These are phyloP conservation scores for Bembecia ichneumoniformis DNA, from an alignment of 2,888 invertebrate genomes.

Conservation along the genomic window DNA sequence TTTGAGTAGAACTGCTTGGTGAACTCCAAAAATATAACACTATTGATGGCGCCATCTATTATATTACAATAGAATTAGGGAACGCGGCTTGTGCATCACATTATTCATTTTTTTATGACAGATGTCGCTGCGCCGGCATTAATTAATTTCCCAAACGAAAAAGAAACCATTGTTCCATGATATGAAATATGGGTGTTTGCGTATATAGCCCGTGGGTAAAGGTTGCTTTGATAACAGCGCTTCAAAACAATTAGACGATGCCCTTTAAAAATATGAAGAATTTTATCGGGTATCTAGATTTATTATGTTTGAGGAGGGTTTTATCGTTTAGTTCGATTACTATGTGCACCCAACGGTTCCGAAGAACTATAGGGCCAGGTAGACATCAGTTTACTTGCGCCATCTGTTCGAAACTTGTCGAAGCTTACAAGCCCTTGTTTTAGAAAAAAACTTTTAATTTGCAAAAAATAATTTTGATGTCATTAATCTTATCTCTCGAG, in stretches of 20 bases:
- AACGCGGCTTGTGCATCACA: too few relatives aligned
- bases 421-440: too few relatives aligned
- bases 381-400: constrained; percentile 61
- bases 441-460: too few relatives aligned
- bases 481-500: too few relatives aligned
- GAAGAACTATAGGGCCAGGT: constrained; percentile 47
- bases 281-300: constrained; percentile 64
- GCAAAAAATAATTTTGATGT: too few relatives aligned
- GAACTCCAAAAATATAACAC: too few relatives aligned
- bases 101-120: too few relatives aligned
- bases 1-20: too few relatives aligned
- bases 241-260: constrained; percentile 56
- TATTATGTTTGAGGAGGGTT: constrained; percentile 64
- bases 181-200: constrained; percentile 13
- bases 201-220: constrained; percentile 26
- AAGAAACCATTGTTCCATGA: constrained; percentile 22
- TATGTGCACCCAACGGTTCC: constrained; percentile 30
- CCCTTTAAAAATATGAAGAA: constrained; percentile 50
- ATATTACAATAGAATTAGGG: too few relatives aligned
- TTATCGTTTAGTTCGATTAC: constrained; percentile 52
- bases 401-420: too few relatives aligned
- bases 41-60: too few relatives aligned
- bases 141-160: constrained; percentile 6
- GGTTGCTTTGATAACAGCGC: constrained; percentile 55
- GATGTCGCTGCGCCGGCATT: too few relatives aligned